These are phyloP conservation scores for Eulacestoma nigropectus DNA, from an alignment of 2,113 vertebrate species.

Conservation along the genomic window DNA sequence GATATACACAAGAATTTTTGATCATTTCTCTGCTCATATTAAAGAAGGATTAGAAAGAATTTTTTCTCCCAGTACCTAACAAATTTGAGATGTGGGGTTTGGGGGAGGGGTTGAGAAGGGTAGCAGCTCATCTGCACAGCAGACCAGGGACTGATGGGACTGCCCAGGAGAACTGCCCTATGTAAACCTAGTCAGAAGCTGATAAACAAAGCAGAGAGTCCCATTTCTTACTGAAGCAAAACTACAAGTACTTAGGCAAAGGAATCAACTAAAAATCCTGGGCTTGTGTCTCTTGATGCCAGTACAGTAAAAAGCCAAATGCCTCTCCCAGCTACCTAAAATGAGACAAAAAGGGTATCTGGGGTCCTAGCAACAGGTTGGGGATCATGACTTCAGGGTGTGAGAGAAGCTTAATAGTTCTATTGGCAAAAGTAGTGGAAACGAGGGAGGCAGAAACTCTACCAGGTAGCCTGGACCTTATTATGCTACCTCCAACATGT, in stretches of 20 bases:
- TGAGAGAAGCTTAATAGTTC: not conserved
- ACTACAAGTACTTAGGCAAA: not conserved
- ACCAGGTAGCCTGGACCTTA: not conserved
- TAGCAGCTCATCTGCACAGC: not conserved
- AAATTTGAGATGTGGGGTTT: not conserved
- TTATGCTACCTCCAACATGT: not conserved
- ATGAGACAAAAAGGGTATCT: not conserved
- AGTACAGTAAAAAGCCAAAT: not conserved
- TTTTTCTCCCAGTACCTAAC: not conserved
- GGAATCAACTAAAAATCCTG: not conserved
- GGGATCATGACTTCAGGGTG: not conserved
- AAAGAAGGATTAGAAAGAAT: not conserved
- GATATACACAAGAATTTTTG: not conserved
- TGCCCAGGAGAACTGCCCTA: not conserved
- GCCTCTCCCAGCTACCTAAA: not conserved
- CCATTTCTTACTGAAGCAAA: not conserved
- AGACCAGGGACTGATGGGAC: not conserved
- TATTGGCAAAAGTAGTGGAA: not conserved
- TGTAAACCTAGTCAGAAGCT: not conserved
- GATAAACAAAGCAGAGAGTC: not conserved
- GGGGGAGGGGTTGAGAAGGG: not conserved
- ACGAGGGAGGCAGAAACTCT: not conserved
- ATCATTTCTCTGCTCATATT: not conserved
- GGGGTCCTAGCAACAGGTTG: not conserved
- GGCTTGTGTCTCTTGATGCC: not conserved